These are phyloP conservation scores for Oxycera nigricornis DNA, from an alignment of 2,888 invertebrate genomes.

Conservation along the genomic window DNA sequence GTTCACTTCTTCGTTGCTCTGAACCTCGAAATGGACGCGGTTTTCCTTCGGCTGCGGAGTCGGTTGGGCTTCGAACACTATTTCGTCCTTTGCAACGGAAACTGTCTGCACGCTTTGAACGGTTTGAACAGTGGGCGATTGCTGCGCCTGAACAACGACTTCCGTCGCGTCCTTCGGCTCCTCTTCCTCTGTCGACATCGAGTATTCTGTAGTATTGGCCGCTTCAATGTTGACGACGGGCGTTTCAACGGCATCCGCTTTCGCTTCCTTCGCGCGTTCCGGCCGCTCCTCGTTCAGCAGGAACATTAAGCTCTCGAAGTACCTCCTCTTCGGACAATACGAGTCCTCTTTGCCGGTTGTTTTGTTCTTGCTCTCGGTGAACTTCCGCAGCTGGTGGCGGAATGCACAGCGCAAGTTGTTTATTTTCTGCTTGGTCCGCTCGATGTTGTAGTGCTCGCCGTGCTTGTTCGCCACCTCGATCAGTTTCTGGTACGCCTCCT, in stretches of 20 bases:
- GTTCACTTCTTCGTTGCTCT: conserved; percentile 48
- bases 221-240: conserved; percentile 46
- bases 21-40: conserved; percentile 48
- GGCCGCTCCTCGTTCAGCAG: conserved; percentile 59
- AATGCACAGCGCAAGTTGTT: conserved; percentile 61
- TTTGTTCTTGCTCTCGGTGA: conserved; percentile 57
- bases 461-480: conserved; percentile 61
- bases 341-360: conserved; percentile 59
- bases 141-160: conserved; percentile 13
- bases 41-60: conserved; percentile 43
- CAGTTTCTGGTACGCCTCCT: conserved; percentile 59
- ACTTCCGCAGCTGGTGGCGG: conserved; percentile 59
- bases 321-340: conserved; percentile 59
- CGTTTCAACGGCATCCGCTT: conserved; percentile 52
- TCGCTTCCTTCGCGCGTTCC: conserved; percentile 50
- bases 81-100: conserved; percentile 26
- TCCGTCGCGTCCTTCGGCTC: conserved; percentile 9
- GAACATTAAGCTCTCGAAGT: conserved; percentile 61
- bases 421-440: conserved; percentile 61
- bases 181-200: conserved; percentile 41
- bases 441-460: conserved; percentile 60
- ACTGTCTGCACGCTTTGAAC: background rate
- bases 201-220: conserved; percentile 39
- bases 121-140: background rate
- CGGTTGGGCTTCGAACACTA: conserved; percentile 42